A percentile compares a stretch with the other conserved stretches of the same genome.
Evolutionary conservation across 1,140 invertebrate species (phyloP).

Genomic region (Epicauta chinensis): DNA sequence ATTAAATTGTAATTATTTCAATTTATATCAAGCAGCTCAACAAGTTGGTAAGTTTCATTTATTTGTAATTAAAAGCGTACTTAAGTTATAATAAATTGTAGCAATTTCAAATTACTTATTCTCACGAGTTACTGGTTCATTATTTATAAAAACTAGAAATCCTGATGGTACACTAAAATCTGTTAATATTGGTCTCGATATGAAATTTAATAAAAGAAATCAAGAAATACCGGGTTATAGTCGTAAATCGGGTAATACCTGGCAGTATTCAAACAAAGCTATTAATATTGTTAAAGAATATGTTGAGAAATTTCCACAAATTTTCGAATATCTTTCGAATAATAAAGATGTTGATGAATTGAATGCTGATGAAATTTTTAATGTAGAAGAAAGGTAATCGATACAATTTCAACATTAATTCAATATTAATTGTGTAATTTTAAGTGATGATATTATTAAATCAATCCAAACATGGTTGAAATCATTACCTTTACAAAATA

Average conservation of each 20-base stretch:
- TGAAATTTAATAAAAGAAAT: slow-evolving; percentile 84
- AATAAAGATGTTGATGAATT: slow-evolving; percentile 51
- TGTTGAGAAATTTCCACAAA: slow-evolving; percentile 61
- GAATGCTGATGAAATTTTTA: slow-evolving; percentile 61
- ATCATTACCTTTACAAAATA: slow-evolving; percentile 52
- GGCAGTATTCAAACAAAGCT: slow-evolving; percentile 77
- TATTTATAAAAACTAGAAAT: slow-evolving; percentile 56
- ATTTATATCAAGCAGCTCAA: slow-evolving; percentile 31
- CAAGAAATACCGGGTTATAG: slow-evolving; percentile 76
- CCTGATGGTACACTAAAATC: slow-evolving; percentile 25
- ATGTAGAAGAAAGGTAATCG: slow-evolving; percentile 45
- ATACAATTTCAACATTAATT: neutral
- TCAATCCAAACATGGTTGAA: slow-evolving; percentile 67
- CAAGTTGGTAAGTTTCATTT: slow-evolving; percentile 22
- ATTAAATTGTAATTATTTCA: slow-evolving; percentile 36
- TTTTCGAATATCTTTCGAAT: slow-evolving; percentile 57
- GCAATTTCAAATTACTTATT: slow-evolving; percentile 58
- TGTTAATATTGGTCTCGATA: slow-evolving; percentile 82
- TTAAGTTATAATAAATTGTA: neutral
- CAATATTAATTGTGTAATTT: slow-evolving; percentile 18
- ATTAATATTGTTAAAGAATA: slow-evolving; percentile 66
- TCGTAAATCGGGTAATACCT: slow-evolving; percentile 59
- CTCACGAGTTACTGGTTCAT: slow-evolving; percentile 75
- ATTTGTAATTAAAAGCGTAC: no score
- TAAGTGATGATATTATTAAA: slow-evolving; percentile 49